Base-by-base conservation (phyloP, 2,113 vertebrate species). In the Heterochromis multidens region DNA sequence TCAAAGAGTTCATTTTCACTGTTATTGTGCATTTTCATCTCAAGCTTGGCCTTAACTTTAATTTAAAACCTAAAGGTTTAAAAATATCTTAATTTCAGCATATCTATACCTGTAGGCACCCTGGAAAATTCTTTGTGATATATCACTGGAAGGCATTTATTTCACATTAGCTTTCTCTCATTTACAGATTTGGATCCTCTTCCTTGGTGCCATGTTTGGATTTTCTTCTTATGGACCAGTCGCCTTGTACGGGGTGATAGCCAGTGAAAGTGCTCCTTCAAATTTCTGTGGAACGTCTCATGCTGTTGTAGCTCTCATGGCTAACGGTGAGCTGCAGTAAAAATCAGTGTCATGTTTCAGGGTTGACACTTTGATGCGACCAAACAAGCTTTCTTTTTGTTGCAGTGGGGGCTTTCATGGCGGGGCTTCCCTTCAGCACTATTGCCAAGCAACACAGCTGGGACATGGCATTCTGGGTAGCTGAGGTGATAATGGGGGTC, bases 271-370 rank as follows among this genome's bases (percentile, higher is more conserved):
- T 0, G 98, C 99, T 25, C 98, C 98, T 2, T 96, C 97, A 60
- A 99, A 99, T 90, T 96, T 97, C 82, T 99, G 98, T 3, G 99
- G 99, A 62, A 99, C 98, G 2, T 99, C 99, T 49, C 99, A 99
- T 1, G 99, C 99, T 27, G 96, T 99, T 0, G 99, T 99, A 57
- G 99, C 98, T 12, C 96, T 99, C 49, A 99, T 99, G 97, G 99
- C 99, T 52, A 99, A 99, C 0, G 97, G 99, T 99, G 92, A 96
- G 96, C 91, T 58, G 16, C 6, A 25, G n/a, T 23, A 43, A 61
- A 13, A 31, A n/a, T 52, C 19, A 14, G 1, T 40, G 16, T 62
- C 4, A 0, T 27, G 16, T 23, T 60, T 19, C 46, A n/a, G 33
- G 13, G 5, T 3, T 1, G 1, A 77, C 6, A 3, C 31, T 27